Conservation (phyloP, 2,888 invertebrate genomes). For the Saturnia pavonia region DNA sequence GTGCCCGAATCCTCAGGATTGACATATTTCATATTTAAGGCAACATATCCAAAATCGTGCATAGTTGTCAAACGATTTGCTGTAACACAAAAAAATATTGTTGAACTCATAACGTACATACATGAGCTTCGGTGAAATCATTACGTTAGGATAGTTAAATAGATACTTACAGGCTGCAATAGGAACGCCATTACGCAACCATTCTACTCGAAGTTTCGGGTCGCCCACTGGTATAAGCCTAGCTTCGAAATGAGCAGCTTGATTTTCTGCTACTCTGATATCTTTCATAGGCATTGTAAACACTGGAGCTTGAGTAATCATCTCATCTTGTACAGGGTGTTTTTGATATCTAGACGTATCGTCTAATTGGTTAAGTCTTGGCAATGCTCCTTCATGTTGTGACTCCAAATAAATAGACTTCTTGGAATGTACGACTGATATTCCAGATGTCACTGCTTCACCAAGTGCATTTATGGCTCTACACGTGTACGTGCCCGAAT, state of each 20-base stretch:
- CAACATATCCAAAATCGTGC: constrained; percentile 99
- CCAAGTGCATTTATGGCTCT: constrained; percentile 95
- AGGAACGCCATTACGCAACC: constrained; percentile 95
- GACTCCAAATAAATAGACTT: constrained; percentile 94
- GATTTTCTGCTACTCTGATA: constrained; percentile 92
- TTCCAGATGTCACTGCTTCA: constrained; percentile 95
- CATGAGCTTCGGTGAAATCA: neutral
- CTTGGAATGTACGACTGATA: constrained; percentile 90
- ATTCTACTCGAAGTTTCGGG: constrained; percentile 94
- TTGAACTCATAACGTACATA: neutral
- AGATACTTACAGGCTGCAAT: constrained; percentile 90
- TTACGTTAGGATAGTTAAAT: neutral
- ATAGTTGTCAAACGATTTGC: constrained; percentile 96
- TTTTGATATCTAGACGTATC: constrained; percentile 89
- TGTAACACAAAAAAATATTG: constrained; percentile 48
- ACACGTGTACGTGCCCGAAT: constrained; percentile 97
- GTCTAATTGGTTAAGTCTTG: constrained; percentile 91
- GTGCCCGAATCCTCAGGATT: constrained; percentile 98
- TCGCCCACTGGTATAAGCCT: constrained; percentile 97
- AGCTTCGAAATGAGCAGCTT: constrained; percentile 96
- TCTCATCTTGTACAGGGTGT: constrained; percentile 88
- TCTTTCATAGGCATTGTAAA: constrained; percentile 96
- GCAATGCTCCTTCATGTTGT: constrained; percentile 92
- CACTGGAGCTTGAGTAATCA: constrained; percentile 92
- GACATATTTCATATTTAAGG: constrained; percentile 95